Evolutionary conservation across 2,113 vertebrate genomes (phyloP).

Genomic region (Sturnira hondurensis): DNA sequence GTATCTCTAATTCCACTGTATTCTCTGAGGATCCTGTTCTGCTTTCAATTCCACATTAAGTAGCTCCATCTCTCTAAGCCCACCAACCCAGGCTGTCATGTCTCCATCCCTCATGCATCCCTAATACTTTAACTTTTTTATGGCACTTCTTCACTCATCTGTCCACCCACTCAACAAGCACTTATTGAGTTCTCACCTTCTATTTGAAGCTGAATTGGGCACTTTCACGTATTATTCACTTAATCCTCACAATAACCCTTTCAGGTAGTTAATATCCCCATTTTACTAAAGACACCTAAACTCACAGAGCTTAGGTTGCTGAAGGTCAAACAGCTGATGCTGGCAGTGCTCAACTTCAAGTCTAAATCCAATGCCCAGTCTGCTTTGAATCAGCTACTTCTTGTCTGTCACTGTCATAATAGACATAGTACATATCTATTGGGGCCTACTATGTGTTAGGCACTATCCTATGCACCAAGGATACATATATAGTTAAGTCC

Average conservation of each 20-base stretch:
- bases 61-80: neutral
- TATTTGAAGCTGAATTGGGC: neutral
- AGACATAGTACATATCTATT: neutral
- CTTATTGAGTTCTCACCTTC: neutral
- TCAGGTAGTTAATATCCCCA: neutral
- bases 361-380: neutral
- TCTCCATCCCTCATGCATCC: neutral
- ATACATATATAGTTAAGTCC: neutral
- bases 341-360: neutral
- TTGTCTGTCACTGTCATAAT: neutral
- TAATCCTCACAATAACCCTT: neutral
- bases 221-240: neutral
- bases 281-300: neutral
- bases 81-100: neutral
- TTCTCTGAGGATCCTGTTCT: neutral
- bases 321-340: neutral
- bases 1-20: neutral
- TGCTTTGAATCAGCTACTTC: neutral
- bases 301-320: neutral
- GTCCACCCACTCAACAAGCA: neutral
- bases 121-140: neutral
- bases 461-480: neutral
- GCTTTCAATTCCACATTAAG: neutral
- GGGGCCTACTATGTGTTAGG: neutral
- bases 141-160: neutral